Percentiles rank a stretch among this genome's conserved stretches.
These are phyloP conservation scores for Leptodactylus fallax DNA, from an alignment of 2,797 vertebrate genomes.

Conservation along the genomic window DNA sequence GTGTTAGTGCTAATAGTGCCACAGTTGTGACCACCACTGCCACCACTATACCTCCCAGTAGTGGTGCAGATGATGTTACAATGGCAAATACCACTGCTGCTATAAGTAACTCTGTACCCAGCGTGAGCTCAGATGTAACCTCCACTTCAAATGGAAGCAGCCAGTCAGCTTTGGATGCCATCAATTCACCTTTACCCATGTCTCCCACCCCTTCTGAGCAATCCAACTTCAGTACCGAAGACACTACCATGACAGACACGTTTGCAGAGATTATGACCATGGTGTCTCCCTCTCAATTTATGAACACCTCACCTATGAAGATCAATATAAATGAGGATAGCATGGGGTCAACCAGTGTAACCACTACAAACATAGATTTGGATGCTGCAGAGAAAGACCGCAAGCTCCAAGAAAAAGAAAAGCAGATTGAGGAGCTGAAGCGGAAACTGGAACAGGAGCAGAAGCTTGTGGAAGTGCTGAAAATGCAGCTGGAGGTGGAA, in stretches of 20 bases:
- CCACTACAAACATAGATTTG: constrained; percentile 71
- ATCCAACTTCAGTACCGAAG: constrained; percentile 83
- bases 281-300: constrained; percentile 77
- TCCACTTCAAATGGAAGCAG: constrained; percentile 64
- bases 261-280: constrained; percentile 78
- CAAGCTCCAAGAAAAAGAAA: constrained; percentile 93
- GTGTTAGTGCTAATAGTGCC: constrained; percentile 66
- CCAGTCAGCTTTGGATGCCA: constrained; percentile 69
- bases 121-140: constrained; percentile 71
- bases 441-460: constrained; percentile 94
- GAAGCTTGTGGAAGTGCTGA: constrained; percentile 92
- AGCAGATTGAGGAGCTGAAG: constrained; percentile 94
- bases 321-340: constrained; percentile 72
- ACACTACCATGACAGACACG: constrained; percentile 76
- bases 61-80: constrained; percentile 71
- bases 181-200: constrained; percentile 81
- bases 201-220: constrained; percentile 88
- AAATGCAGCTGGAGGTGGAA: constrained; percentile 94
- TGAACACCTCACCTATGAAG: constrained; percentile 74
- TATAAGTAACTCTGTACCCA: constrained; percentile 68
- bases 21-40: constrained; percentile 69
- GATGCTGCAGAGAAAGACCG: constrained; percentile 85
- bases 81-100: constrained; percentile 70
- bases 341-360: constrained; percentile 69
- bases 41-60: constrained; percentile 68